Conservation (phyloP, 2,888 invertebrate genomes). For the Keiferia lycopersicella region DNA sequence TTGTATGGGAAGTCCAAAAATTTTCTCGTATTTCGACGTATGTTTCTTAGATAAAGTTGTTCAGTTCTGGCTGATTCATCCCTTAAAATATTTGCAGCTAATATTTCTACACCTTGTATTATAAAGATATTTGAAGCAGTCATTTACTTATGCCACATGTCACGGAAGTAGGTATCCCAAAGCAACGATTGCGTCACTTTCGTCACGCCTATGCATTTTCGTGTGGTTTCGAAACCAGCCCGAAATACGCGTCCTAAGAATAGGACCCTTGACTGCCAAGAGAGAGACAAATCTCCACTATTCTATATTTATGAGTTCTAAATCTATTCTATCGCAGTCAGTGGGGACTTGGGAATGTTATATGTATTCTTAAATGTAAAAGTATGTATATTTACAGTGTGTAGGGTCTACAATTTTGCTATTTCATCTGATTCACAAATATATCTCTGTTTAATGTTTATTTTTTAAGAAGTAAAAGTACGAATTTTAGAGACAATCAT, state of each 20-base stretch:
- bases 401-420: neutral
- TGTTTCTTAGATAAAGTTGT: too few species aligned
- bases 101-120: neutral
- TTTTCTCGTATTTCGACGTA: too few species aligned
- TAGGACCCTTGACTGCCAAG: slow-evolving; percentile 37
- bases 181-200: neutral
- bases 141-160: neutral
- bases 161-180: slow-evolving; percentile 10
- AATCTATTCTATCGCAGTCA: slow-evolving; percentile 35
- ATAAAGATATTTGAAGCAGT: neutral
- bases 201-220: neutral
- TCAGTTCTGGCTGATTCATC: too few species aligned
- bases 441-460: too few species aligned
- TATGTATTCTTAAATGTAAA: neutral
- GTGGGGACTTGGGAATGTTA: slow-evolving; percentile 30
- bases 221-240: slow-evolving; percentile 29
- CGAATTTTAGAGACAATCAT: too few species aligned
- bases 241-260: slow-evolving; percentile 39
- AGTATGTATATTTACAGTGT: slow-evolving; percentile 15
- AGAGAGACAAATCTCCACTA: slow-evolving; percentile 37
- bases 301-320: slow-evolving; percentile 45
- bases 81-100: too few species aligned
- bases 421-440: neutral
- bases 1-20: too few species aligned
- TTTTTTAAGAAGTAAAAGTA: too few species aligned